phyloP scores from a whole-genome alignment of 1,140 invertebrate species.

The Drosophila repletoides region DNA sequence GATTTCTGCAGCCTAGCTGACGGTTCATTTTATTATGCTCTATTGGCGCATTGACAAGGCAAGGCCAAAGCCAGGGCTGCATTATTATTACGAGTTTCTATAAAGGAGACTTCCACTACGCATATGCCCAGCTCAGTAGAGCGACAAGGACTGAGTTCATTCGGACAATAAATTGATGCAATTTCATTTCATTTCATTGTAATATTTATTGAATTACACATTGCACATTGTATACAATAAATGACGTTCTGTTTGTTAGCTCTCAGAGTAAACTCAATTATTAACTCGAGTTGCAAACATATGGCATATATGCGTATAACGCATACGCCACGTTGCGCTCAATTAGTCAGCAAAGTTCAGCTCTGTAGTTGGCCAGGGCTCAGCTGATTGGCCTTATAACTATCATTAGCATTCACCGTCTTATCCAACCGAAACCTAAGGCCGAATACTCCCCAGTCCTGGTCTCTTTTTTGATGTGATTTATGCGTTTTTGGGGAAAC shows the following conservation, averaged over 20 bases:
- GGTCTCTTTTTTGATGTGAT: conserved; percentile 27
- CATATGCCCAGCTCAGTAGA: conserved; percentile 5
- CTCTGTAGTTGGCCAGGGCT: background rate
- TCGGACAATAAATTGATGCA: conserved; percentile 26
- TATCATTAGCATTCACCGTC: conserved; percentile 28
- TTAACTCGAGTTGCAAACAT: background rate
- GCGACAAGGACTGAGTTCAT: conserved; percentile 2
- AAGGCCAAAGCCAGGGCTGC: conserved; percentile 15
- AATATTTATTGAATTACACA: conserved; percentile 22
- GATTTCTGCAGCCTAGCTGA: conserved; percentile 29
- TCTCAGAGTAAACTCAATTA: conserved; percentile 21
- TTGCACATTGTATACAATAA: background rate
- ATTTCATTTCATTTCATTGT: conserved; percentile 26
- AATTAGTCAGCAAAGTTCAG: conserved; percentile 14
- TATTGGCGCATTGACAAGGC: conserved; percentile 27
- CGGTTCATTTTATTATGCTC: conserved; percentile 41
- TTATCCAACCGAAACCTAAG: background rate
- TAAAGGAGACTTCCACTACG: background rate
- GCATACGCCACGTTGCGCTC: conserved; percentile 24
- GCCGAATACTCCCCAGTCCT: background rate
- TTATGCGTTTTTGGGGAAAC: conserved; percentile 34
- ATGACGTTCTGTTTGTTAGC: background rate
- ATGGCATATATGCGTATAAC: background rate
- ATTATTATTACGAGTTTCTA: conserved; percentile 10
- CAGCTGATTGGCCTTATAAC: conserved; percentile 23